Evolutionary conservation across 2,113 vertebrate genomes (phyloP), one percentile per base, ranked within the genome.

Genomic region (Brachyistius frenatus): DNA sequence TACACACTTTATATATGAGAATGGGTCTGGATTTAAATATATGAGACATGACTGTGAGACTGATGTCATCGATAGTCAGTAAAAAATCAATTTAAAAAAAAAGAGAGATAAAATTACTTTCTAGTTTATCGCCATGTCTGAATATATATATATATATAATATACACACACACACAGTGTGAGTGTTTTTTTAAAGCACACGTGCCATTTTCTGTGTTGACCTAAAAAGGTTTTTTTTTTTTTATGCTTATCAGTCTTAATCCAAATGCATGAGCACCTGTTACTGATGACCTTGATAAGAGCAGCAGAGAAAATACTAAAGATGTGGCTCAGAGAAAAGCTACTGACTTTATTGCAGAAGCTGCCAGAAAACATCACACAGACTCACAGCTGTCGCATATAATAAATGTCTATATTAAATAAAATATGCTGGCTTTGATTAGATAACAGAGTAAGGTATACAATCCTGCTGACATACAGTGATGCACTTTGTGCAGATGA

Each of bases 281-380:
- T 90, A 15, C 31, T 62, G 83, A 87, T 86, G 87, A 90, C 88
- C 87, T 89, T 89, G 84, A 89, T 78, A 82, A 72, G 3, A 44
- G 55, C 36, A 23, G 37, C 68, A 46, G 57, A 46, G 50, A 81
- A 58, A 32, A 69, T 32, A 5, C 33, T 67, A 41, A 41, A 71
- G 80, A 83, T 66, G 52, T 54, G 69, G 61, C 79, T 82, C 60
- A 75, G 56, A 73, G 64, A 44, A 57, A 81, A 72, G 70, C 67
- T 63, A 15, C 54, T 41, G 49, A 10, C 63, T 73, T 78, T 75
- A 57, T 33, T 71, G 32, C 60, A 70, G 37, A 44, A 63, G 65
- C 67, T 58, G 50, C 44, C 49, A 73, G 61, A 57, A 61, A 65
- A 35, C 46, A 71, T 7, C 39, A 14, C 31, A 61, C 46, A 63